These are phyloP conservation scores for Acipenser transmontanus DNA, from an alignment of 2,797 vertebrate species.

Conservation along the genomic window DNA sequence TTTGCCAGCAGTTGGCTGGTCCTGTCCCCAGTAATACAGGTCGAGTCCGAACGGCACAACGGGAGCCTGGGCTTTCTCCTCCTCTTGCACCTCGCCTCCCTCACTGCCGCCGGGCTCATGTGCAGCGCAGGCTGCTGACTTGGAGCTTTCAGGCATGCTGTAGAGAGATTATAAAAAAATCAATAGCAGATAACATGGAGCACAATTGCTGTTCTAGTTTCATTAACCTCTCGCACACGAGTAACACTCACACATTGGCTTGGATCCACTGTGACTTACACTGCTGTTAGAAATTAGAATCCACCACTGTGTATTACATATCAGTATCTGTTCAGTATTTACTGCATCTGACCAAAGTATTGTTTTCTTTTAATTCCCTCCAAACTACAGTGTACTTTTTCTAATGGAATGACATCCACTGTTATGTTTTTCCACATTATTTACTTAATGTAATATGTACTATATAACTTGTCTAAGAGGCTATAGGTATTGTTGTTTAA, in stretches of 20 bases:
- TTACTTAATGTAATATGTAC: too few species aligned
- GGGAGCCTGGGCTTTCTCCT: constrained; percentile 57
- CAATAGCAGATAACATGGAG: constrained; percentile 22
- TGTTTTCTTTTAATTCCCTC: too few species aligned
- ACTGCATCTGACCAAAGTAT: too few species aligned
- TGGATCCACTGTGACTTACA: constrained; percentile 18
- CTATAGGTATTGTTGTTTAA: too few species aligned
- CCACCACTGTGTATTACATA: too few species aligned
- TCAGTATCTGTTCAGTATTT: too few species aligned
- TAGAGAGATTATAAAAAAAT: constrained; percentile 10
- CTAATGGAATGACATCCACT: too few species aligned
- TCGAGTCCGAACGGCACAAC: constrained; percentile 83
- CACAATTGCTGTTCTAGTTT: constrained; percentile 16
- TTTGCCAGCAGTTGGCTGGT: constrained; percentile 70
- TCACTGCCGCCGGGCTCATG: constrained; percentile 8
- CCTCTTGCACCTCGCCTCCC: constrained; percentile 26
- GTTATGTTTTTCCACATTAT: too few species aligned
- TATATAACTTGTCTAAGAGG: too few species aligned
- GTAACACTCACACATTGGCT: not conserved
- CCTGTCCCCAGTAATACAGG: constrained; percentile 84
- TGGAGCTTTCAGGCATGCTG: constrained; percentile 17
- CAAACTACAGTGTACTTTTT: too few species aligned
- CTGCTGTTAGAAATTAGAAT: not conserved
- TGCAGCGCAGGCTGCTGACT: constrained; percentile 15
- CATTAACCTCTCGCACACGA: constrained; percentile 10